Base-by-base conservation (phyloP, 1,140 invertebrate species). In the Antheraea mylitta region DNA sequence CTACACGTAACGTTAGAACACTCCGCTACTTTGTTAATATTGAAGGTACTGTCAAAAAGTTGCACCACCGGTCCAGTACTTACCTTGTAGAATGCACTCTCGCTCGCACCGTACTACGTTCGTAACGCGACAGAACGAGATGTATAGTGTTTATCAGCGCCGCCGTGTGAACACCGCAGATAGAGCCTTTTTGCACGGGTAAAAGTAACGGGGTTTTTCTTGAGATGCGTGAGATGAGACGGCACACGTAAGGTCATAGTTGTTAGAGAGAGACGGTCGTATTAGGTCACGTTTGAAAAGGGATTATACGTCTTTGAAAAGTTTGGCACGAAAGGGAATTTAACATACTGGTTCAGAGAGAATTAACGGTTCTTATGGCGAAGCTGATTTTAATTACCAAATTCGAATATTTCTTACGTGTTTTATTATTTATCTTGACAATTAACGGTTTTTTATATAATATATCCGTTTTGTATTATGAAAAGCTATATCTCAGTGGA, bases 171-270 rank as follows among this genome's bases (percentile, higher is more conserved):
- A 10, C 72, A 74, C 77, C 71, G 85, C 87, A 90, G 89, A 90
- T 91, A 89, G 73, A 80, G 82, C 85, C 88, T 91, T 91, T 90
- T 91, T 87, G 88, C 88, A 87, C 80, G 76, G 82, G 86, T 88
- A 90, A 91, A 91, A 91, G 89, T 91, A 91, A 91, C 89, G 89
- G 89, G 82, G 79, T 75, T 83, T 89, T 85, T 86, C 87, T 89
- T 89, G 76, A 91, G 88, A 89, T 90, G 83, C 83, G 81, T 87
- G 83, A 89, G 77, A 37, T 78, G 89, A 89, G 81, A 89, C 67
- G 64, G 67, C 68, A 61, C 60, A 75, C 77, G 70, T 53, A 62
- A 75, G 76, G 78, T 79, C 75, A 77, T 36, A 22, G 53, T n/a
- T 61, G 83, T 73, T 74, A 67, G 76, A 91, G 22, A 66, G 80